phyloP scores from a whole-genome alignment of 2,113 vertebrate species.

The Lutjanus erythropterus region DNA sequence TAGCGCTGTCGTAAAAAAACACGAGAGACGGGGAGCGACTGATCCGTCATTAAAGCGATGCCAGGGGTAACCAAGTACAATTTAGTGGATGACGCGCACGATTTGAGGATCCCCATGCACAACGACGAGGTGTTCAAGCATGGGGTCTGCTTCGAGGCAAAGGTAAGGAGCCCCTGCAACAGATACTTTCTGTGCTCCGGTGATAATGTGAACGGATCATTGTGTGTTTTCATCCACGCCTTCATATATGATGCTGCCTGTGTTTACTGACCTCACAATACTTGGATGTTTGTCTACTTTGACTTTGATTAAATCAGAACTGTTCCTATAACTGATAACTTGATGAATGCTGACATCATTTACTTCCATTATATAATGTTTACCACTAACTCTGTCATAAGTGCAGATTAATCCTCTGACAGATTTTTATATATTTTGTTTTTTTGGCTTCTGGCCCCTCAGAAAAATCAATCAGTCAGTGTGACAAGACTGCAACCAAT shows the following conservation, averaged over 20 bases:
- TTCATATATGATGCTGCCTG: too few species aligned
- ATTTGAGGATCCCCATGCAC: slow-evolving; percentile 93
- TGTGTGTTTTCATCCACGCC: too few species aligned
- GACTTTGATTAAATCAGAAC: slow-evolving; percentile 1
- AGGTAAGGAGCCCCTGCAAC: slow-evolving; percentile 85
- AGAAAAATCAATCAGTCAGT: neutral
- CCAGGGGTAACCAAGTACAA: slow-evolving; percentile 95
- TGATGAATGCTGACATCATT: neutral
- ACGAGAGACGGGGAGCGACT: slow-evolving; percentile 44
- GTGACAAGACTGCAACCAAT: neutral
- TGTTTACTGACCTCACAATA: neutral
- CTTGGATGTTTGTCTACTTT: neutral
- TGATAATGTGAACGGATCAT: too few species aligned
- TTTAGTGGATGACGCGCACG: slow-evolving; percentile 93
- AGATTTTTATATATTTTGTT: too few species aligned
- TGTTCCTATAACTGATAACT: neutral
- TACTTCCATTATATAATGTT: neutral
- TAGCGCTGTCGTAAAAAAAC: slow-evolving; percentile 62
- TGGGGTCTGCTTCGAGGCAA: slow-evolving; percentile 95
- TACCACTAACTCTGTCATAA: neutral
- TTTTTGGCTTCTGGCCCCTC: neutral
- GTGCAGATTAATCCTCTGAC: neutral
- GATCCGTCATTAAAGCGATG: slow-evolving; percentile 82
- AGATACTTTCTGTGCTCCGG: slow-evolving; percentile 33
- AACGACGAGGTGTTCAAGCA: slow-evolving; percentile 96